Conservation (phyloP, 2,797 vertebrate species). For the Babyrousa celebensis region DNA sequence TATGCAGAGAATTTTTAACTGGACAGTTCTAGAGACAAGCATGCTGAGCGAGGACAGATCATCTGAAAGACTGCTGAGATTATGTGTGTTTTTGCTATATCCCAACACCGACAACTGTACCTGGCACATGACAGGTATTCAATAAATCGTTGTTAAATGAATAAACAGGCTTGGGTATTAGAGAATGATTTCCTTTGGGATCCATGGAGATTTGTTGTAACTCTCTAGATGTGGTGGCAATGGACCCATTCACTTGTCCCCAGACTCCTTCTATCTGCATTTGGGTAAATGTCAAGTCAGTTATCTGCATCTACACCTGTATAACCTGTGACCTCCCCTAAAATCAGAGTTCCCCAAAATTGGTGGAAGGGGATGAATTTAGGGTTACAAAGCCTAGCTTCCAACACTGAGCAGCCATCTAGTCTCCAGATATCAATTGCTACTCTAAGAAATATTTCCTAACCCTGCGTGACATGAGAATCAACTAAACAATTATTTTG, state of each 20-base stretch:
- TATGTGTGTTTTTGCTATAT: background rate
- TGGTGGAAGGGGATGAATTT: background rate
- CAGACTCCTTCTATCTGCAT: background rate
- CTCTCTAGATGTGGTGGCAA: background rate
- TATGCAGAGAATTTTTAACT: slow-evolving; percentile 4
- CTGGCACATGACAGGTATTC: background rate
- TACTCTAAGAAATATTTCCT: background rate
- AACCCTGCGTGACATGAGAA: background rate
- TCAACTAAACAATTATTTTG: background rate
- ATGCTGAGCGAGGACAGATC: background rate
- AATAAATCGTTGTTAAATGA: background rate
- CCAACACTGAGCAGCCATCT: background rate
- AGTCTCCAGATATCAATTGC: background rate
- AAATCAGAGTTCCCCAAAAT: background rate
- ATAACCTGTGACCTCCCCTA: background rate
- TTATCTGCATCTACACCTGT: background rate
- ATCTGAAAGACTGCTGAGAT: background rate
- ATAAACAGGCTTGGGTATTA: background rate
- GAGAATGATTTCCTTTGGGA: background rate
- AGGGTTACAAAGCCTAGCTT: background rate
- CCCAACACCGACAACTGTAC: background rate
- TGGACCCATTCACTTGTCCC: background rate
- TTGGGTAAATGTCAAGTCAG: background rate
- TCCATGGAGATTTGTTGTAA: background rate
- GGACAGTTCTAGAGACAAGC: background rate